A percentile compares a stretch with the other conserved stretches of the same genome.
Evolutionary conservation across 2,888 invertebrate species (phyloP).

Genomic region (Ditula angustiorana): DNA sequence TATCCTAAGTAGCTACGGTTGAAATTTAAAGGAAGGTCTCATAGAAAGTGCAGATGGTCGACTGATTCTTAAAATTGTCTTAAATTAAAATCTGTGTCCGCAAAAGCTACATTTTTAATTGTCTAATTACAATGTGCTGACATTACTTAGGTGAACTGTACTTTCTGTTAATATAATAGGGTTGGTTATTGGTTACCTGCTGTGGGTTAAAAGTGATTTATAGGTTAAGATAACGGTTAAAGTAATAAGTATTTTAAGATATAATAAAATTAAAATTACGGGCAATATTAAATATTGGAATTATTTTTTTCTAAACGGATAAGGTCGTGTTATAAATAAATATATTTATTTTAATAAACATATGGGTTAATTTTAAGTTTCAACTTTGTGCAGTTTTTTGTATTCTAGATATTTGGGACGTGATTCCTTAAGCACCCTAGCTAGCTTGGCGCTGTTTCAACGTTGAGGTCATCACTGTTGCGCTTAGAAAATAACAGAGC

Average conservation of each 20-base stretch:
- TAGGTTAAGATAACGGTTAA: not conserved
- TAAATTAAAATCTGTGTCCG: conserved; percentile 20
- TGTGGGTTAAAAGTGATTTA: not conserved
- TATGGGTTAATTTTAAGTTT: no score
- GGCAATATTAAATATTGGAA: not conserved
- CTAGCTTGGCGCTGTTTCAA: no score
- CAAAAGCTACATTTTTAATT: conserved; percentile 26
- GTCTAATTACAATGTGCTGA: not conserved
- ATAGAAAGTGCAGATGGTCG: conserved; percentile 21
- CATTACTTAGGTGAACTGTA: not conserved
- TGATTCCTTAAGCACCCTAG: no score
- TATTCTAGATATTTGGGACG: no score
- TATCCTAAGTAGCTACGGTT: not conserved
- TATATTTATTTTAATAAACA: no score
- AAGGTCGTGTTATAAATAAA: no score
- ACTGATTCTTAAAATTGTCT: conserved; percentile 21
- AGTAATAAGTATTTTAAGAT: not conserved
- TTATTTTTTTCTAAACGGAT: no score
- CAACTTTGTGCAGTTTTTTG: no score
- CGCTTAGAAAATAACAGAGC: no score
- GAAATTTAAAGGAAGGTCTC: not conserved
- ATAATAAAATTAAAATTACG: not conserved
- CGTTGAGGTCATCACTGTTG: no score
- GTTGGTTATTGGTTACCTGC: not conserved
- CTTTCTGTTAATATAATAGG: not conserved